Percentiles rank a stretch among this genome's conserved stretches.
Conservation (phyloP, 2,888 invertebrate genomes). For the Hetaerina titia region DNA sequence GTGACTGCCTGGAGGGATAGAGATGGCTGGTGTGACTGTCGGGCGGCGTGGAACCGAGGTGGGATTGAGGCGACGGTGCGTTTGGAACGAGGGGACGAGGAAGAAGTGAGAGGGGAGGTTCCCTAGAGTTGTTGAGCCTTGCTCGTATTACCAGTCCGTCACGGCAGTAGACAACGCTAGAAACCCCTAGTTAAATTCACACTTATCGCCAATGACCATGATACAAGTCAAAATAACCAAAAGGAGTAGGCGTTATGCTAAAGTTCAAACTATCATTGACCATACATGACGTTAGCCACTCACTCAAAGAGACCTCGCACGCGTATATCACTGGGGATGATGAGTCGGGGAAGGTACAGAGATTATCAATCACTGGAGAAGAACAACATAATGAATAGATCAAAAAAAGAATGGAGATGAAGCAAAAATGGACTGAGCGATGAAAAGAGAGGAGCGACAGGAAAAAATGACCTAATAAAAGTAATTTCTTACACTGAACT, state of each 20-base stretch:
- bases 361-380: too few relatives aligned
- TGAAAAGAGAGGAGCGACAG: neutral
- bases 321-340: too few relatives aligned
- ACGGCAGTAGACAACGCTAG: neutral
- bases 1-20: neutral
- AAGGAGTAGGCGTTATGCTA: too few relatives aligned
- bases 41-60: neutral
- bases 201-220: too few relatives aligned
- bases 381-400: too few relatives aligned
- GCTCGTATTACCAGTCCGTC: neutral
- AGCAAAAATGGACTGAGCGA: neutral
- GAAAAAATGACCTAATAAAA: neutral
- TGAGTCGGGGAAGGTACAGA: too few relatives aligned
- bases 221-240: too few relatives aligned
- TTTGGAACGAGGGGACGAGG: neutral
- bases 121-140: neutral
- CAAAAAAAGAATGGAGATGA: neutral
- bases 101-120: neutral
- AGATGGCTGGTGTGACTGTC: neutral
- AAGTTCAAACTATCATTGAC: too few relatives aligned
- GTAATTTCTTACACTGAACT: too few relatives aligned
- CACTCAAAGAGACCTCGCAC: too few relatives aligned
- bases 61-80: neutral
- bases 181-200: too few relatives aligned
- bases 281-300: too few relatives aligned